phyloP scores from a whole-genome alignment of 2,797 vertebrate genomes.

The Gallinago solitaria region DNA sequence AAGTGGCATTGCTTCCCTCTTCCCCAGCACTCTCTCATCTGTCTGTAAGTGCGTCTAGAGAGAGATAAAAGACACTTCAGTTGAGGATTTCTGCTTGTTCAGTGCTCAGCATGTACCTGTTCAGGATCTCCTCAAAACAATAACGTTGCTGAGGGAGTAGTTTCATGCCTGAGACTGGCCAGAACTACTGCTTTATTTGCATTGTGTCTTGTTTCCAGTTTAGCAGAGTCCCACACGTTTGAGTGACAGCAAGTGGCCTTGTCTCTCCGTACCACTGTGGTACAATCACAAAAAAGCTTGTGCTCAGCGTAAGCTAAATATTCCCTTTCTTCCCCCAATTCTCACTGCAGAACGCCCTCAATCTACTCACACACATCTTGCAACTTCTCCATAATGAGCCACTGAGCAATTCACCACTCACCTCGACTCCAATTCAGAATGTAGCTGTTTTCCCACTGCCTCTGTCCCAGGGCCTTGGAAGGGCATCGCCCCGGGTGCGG shows the following conservation, averaged over 20 bases:
- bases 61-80: not conserved
- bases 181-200: not conserved
- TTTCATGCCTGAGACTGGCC: not conserved
- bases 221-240: not conserved
- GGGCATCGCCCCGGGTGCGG: not conserved
- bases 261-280: rapidly evolving
- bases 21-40: not conserved
- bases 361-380: not conserved
- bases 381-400: not conserved
- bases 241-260: not conserved
- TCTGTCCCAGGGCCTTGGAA: not conserved
- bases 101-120: not conserved
- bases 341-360: not conserved
- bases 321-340: not conserved
- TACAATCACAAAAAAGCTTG: too few relatives aligned
- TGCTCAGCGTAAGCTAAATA: rapidly evolving
- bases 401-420: not conserved
- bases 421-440: not conserved
- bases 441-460: not conserved
- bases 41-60: not conserved
- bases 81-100: not conserved
- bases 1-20: not conserved
- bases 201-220: not conserved
- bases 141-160: not conserved
- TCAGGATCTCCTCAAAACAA: not conserved